Evolutionary conservation across 2,888 invertebrate genomes (phyloP).

Genomic region (Hirtodrosophila confusa): DNA sequence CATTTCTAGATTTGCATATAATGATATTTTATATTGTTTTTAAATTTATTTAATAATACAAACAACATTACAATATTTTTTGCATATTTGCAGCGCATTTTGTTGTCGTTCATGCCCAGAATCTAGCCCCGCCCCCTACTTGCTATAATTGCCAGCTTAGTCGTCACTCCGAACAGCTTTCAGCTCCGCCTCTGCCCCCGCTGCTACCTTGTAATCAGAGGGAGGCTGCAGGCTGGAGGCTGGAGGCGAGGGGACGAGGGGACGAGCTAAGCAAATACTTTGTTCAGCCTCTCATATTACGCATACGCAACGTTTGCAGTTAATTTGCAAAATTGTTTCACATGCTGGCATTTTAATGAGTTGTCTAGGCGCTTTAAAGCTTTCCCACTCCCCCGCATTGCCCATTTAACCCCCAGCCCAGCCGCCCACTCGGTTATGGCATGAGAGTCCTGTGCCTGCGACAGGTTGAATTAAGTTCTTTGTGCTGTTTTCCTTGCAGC

Average conservation of each 20-base stretch:
- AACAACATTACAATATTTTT: not conserved
- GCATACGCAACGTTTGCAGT: slow-evolving; percentile 77
- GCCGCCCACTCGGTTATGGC: not conserved
- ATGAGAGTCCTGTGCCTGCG: slow-evolving; percentile 13
- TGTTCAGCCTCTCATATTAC: slow-evolving; percentile 51
- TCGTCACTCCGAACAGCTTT: slow-evolving; percentile 42
- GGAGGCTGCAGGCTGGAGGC: too few species aligned
- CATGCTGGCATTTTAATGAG: slow-evolving; percentile 70
- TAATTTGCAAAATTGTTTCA: slow-evolving; percentile 76
- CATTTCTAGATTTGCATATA: too few species aligned
- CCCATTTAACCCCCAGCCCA: not conserved
- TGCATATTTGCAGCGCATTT: slow-evolving; percentile 17
- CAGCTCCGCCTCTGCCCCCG: not conserved
- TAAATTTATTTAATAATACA: too few species aligned
- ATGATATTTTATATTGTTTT: too few species aligned
- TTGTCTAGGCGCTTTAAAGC: slow-evolving; percentile 59
- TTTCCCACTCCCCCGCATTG: too few species aligned
- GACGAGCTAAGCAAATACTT: slow-evolving; percentile 67
- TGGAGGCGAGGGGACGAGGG: too few species aligned
- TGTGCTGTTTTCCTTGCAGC: slow-evolving; percentile 9
- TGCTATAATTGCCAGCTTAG: slow-evolving; percentile 56
- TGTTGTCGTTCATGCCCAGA: slow-evolving; percentile 7
- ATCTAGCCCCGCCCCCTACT: slow-evolving; percentile 22
- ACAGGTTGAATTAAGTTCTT: slow-evolving; percentile 46
- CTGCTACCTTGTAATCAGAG: slow-evolving; percentile 6